phyloP scores from a whole-genome alignment of 2,113 vertebrate species.

The Zosterops pallidus region DNA sequence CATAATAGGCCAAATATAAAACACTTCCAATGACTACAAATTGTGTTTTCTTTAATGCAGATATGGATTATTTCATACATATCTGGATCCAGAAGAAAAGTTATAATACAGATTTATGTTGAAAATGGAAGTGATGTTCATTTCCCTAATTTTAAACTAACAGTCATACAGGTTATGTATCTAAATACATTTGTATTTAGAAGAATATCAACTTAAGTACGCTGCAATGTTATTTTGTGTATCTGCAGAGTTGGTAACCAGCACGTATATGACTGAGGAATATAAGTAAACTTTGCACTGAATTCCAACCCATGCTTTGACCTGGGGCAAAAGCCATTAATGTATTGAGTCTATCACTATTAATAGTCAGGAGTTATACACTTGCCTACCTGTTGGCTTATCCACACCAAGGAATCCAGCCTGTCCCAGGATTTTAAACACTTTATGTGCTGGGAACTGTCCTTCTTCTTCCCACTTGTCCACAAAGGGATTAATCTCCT shows the following conservation, averaged over 20 bases:
- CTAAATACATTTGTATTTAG: neutral
- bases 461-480: conserved; percentile 84
- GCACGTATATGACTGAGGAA: neutral
- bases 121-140: neutral
- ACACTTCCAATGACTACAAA: neutral
- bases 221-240: neutral
- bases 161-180: neutral
- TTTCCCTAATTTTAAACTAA: neutral
- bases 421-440: conserved; percentile 83
- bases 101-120: neutral
- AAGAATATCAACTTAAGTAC: neutral
- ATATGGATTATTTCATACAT: neutral
- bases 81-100: neutral
- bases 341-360: neutral
- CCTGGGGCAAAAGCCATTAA: neutral
- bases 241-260: neutral
- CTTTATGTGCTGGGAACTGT: conserved; percentile 80
- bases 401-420: conserved; percentile 82
- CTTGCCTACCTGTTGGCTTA: conserved; percentile 77
- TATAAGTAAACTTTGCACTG: neutral
- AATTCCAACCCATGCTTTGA: neutral
- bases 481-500: conserved; percentile 84
- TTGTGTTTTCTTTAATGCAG: neutral
- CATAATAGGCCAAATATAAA: neutral
- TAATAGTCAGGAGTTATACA: neutral